A percentile compares a stretch with the other conserved stretches of the same genome.
These are phyloP conservation scores for Mantis religiosa DNA, from an alignment of 2,888 invertebrate species.

Conservation along the genomic window DNA sequence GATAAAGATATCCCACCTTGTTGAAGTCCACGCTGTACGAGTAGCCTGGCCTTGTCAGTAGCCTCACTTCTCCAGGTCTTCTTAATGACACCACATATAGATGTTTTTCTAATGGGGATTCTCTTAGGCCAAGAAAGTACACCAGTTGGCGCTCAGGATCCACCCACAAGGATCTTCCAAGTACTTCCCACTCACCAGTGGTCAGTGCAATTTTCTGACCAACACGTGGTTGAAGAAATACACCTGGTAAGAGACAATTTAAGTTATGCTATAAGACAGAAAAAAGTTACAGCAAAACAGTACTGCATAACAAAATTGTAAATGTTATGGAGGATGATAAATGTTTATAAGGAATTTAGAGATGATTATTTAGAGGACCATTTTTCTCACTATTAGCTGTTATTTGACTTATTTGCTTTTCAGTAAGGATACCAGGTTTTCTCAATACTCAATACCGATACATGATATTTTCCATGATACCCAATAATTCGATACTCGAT, in stretches of 20 bases:
- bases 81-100: constrained; percentile 78
- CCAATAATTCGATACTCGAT: too few species aligned
- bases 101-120: constrained; percentile 89
- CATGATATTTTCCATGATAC: too few species aligned
- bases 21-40: constrained; percentile 82
- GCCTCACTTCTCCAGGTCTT: constrained; percentile 64
- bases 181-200: constrained; percentile 90
- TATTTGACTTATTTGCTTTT: too few species aligned
- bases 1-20: constrained; percentile 50
- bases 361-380: too few species aligned
- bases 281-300: neutral
- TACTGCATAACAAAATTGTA: too few species aligned
- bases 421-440: too few species aligned
- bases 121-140: constrained; percentile 86
- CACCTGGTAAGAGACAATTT: constrained; percentile 16
- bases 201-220: constrained; percentile 64
- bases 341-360: too few species aligned
- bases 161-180: constrained; percentile 82
- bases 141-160: constrained; percentile 73
- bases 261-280: neutral
- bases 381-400: too few species aligned
- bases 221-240: constrained; percentile 29
- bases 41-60: constrained; percentile 78
- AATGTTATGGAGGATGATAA: too few species aligned
- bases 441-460: too few species aligned